These are phyloP conservation scores for Ceratina australensis DNA, from an alignment of 1,140 invertebrate species.

Conservation along the genomic window DNA sequence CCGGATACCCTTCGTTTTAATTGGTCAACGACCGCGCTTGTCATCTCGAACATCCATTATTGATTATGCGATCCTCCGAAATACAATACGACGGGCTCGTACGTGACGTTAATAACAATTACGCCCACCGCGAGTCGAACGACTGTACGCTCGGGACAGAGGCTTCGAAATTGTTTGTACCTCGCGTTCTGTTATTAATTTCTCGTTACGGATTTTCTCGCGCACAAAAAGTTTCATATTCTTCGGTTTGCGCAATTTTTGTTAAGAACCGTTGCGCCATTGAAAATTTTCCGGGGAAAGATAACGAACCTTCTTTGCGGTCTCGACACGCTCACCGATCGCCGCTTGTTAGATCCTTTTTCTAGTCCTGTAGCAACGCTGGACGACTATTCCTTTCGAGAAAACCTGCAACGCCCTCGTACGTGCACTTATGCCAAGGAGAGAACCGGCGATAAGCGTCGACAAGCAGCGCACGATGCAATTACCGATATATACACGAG, in stretches of 20 bases:
- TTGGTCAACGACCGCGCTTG: slow-evolving; percentile 39
- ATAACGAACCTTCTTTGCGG: neutral
- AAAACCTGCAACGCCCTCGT: slow-evolving; percentile 60
- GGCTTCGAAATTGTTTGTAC: too few relatives aligned
- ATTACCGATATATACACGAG: slow-evolving; percentile 56
- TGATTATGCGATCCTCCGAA: slow-evolving; percentile 41
- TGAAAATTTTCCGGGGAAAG: neutral
- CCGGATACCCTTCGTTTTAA: slow-evolving; percentile 32
- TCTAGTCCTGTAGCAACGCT: slow-evolving; percentile 43
- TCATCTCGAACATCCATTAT: slow-evolving; percentile 33
- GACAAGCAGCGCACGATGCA: slow-evolving; percentile 60
- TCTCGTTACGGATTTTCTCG: too few relatives aligned
- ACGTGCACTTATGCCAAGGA: slow-evolving; percentile 63
- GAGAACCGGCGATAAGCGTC: slow-evolving; percentile 63
- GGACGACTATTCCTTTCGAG: slow-evolving; percentile 48
- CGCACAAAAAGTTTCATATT: too few relatives aligned
- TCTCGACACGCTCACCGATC: slow-evolving; percentile 31
- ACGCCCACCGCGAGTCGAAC: neutral
- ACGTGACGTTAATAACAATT: slow-evolving; percentile 42
- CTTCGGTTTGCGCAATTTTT: too few relatives aligned
- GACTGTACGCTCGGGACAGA: too few relatives aligned
- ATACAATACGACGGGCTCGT: neutral
- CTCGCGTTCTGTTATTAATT: too few relatives aligned
- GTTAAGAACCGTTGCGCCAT: too few relatives aligned
- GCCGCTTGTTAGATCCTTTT: slow-evolving; percentile 42